These are phyloP conservation scores for Streptopelia turtur DNA, from an alignment of 2,797 vertebrate genomes.

Conservation along the genomic window DNA sequence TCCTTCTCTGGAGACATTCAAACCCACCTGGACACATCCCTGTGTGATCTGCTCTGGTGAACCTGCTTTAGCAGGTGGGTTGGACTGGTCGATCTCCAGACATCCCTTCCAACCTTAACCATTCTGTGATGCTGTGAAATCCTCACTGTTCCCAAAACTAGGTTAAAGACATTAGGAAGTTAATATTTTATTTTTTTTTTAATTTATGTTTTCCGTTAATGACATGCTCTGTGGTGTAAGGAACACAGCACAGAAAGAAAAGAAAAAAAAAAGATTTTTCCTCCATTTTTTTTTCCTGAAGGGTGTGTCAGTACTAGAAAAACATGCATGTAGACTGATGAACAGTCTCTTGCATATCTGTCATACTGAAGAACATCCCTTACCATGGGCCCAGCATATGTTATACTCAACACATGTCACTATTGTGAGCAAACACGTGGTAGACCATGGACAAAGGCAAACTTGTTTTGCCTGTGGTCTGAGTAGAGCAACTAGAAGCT, in stretches of 20 bases:
- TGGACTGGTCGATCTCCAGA: too few species aligned
- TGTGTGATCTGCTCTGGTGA: too few species aligned
- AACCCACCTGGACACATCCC: too few species aligned
- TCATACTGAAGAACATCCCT: not conserved
- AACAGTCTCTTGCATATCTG: not conserved
- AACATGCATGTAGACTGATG: not conserved
- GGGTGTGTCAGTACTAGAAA: not conserved
- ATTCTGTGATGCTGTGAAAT: not conserved
- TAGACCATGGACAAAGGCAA: not conserved
- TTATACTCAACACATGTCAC: not conserved
- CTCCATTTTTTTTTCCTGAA: not conserved
- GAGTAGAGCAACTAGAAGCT: not conserved
- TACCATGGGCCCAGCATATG: not conserved
- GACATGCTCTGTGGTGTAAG: not conserved
- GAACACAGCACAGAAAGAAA: not conserved
- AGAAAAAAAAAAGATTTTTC: rapidly evolving
- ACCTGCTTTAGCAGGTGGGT: too few species aligned
- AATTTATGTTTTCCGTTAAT: not conserved
- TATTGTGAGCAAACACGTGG: not conserved
- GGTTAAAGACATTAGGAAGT: not conserved
- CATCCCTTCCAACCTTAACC: too few species aligned
- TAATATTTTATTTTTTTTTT: not conserved
- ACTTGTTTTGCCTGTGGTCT: not conserved
- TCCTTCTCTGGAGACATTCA: too few species aligned
- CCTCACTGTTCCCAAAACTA: not conserved